Evolutionary conservation across 2,888 invertebrate species (phyloP).

Genomic region (Pandemis cinnamomeana): DNA sequence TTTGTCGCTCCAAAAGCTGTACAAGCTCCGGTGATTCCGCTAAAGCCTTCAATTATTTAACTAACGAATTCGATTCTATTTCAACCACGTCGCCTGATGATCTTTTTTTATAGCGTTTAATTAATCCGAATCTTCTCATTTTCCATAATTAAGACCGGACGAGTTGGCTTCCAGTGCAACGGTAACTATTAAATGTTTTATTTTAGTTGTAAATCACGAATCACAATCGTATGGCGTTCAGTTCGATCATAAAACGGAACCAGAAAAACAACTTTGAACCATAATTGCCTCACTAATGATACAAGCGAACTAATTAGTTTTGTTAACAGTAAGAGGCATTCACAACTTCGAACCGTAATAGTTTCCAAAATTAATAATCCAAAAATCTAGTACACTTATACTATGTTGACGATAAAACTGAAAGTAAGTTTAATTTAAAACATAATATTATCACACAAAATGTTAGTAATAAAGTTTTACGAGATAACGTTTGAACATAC

Average conservation of each 20-base stretch:
- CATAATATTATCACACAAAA: not conserved
- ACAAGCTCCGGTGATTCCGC: not conserved
- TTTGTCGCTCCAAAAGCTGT: conserved; percentile 3
- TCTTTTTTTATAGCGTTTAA: conserved; percentile 24
- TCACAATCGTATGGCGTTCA: conserved; percentile 37
- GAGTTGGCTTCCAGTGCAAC: conserved; percentile 33
- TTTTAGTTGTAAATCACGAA: conserved; percentile 40
- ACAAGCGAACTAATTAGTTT: conserved; percentile 40
- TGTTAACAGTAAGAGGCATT: conserved; percentile 22
- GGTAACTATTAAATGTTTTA: conserved; percentile 39
- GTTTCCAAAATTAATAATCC: conserved; percentile 14
- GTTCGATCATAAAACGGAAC: conserved; percentile 41
- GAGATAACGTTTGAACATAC: conserved; percentile 15
- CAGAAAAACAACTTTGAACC: conserved; percentile 39
- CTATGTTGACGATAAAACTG: conserved; percentile 10
- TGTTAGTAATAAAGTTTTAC: conserved; percentile 12
- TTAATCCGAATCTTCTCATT: conserved; percentile 29
- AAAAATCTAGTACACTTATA: not conserved
- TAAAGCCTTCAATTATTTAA: not conserved
- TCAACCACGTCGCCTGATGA: not conserved
- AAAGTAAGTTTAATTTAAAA: not conserved
- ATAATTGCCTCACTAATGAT: conserved; percentile 41
- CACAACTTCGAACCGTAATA: conserved; percentile 19
- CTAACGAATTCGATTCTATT: conserved; percentile 3
- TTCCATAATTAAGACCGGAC: conserved; percentile 36